Conservation (phyloP, 2,888 invertebrate species). For the Agrilus cyanescens region DNA sequence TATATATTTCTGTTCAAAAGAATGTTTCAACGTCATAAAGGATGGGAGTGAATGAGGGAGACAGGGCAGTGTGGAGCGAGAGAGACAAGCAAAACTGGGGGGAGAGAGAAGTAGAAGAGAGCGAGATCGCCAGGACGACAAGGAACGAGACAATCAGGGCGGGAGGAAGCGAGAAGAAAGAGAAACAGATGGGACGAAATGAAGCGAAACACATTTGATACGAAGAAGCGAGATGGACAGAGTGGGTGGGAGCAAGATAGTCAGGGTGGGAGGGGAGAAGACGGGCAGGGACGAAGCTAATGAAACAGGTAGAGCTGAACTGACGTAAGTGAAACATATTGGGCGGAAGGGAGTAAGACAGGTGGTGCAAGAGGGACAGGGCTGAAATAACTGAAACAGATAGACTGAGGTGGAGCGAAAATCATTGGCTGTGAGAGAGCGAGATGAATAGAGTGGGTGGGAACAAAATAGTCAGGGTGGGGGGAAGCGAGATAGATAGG, state of each 20-base stretch:
- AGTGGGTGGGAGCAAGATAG: neutral
- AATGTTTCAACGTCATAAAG: too few relatives aligned
- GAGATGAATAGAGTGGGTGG: neutral
- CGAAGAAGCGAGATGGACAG: neutral
- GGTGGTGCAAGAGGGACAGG: neutral
- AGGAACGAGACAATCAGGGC: too few relatives aligned
- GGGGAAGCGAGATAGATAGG: neutral
- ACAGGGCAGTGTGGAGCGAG: neutral
- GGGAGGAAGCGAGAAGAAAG: neutral
- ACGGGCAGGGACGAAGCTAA: neutral
- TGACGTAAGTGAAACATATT: neutral
- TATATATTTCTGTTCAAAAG: too few relatives aligned
- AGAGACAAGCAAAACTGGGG: too few relatives aligned
- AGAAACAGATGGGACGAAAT: neutral
- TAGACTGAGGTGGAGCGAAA: neutral
- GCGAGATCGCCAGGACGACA: too few relatives aligned
- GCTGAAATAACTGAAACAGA: neutral
- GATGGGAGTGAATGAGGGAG: neutral
- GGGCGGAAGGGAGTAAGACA: neutral
- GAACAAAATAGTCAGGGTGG: too few relatives aligned
- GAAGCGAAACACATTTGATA: neutral
- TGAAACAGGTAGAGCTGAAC: neutral
- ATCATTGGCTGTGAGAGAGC: neutral
- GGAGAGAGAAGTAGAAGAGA: neutral
- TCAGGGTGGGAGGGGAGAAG: too few relatives aligned